These are phyloP conservation scores for Antedon mediterranea DNA, from an alignment of 53 echinoderm and acorn worm species.

Conservation along the genomic window DNA sequence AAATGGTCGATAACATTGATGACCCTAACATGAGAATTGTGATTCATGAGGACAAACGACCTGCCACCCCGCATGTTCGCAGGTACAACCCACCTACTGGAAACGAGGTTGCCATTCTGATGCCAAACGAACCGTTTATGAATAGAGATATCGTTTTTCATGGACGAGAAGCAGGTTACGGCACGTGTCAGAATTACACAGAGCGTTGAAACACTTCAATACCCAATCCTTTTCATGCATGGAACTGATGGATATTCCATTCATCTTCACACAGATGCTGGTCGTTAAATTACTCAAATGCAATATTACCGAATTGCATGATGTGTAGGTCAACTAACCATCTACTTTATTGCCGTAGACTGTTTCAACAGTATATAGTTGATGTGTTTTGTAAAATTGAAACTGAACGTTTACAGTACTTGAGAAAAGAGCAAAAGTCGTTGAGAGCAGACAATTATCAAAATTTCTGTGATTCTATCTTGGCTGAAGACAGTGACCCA, in stretches of 20 bases:
- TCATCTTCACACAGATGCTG: neutral
- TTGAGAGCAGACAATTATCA: neutral
- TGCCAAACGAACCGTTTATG: slow-evolving; percentile 8
- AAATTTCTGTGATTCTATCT: neutral
- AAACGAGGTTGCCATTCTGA: slow-evolving; percentile 22
- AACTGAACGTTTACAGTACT: neutral
- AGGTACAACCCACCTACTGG: slow-evolving; percentile 14
- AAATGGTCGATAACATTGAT: too few species aligned
- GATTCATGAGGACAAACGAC: too few species aligned
- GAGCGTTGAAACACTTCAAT: slow-evolving; percentile 32
- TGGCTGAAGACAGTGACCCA: too few species aligned
- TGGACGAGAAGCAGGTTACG: slow-evolving; percentile 4
- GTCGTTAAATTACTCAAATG: neutral
- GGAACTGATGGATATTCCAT: slow-evolving; percentile 22
- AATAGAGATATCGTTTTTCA: slow-evolving; percentile 4
- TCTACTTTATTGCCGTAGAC: neutral
- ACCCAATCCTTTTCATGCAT: slow-evolving; percentile 22
- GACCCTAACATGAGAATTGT: too few species aligned
- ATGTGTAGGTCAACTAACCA: neutral
- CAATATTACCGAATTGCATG: neutral
- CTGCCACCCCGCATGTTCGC: slow-evolving; percentile 9
- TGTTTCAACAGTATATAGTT: neutral
- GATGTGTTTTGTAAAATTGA: neutral
- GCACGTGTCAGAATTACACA: slow-evolving; percentile 20
- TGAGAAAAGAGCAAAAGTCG: neutral